Base-by-base conservation (phyloP, 2,113 vertebrate genomes). In the Pituophis catenifer region DNA sequence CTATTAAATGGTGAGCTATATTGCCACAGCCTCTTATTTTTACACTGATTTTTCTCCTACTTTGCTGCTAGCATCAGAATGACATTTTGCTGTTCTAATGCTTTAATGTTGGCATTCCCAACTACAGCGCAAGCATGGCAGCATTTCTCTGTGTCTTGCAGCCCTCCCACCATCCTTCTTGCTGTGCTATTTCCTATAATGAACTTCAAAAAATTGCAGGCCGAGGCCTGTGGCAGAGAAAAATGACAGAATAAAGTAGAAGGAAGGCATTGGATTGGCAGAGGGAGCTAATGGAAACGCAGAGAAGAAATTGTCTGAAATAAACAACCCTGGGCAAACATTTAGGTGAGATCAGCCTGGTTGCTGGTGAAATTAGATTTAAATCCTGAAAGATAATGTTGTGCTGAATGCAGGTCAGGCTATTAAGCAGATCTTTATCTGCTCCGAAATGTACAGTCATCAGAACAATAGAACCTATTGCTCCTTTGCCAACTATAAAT, bases 401-500 rank as follows among this genome's bases (percentile, higher is more conserved):
- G 62, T 70, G 48, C 54, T 92, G 29, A 88, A 48, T 53, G 38
- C 44, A 44, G 24, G 15, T 38, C 89, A 90, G 54, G n/a, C 59
- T 12, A 26, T n/a, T 48, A n/a, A 81, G 81, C 53, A 92, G 59
- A 93, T 50, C 48, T 48, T 59, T 88, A 38, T 55, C 8, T 21
- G 75, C 7, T 29, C 33, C 13, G 44, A 58, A 88, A 93, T 88
- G 24, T 48, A n/a, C 57, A 65, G 57, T 50, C 9, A 88, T 93
- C 81, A 85, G 23, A 85, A 55, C 1, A 75, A 33, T 44, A 65
- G 86, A 75, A 81, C 52, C 38, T 57, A 75, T 58, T 75, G 21
- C 23, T 70, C 29, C n/a, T 33, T 88, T n/a, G 89, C 11, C 21
- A 91, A 23, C 24, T 90, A 44, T 94, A 96, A 96, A 96, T 94